phyloP scores from a whole-genome alignment of 2,888 invertebrate species.

The Epistrophella euchroma region DNA sequence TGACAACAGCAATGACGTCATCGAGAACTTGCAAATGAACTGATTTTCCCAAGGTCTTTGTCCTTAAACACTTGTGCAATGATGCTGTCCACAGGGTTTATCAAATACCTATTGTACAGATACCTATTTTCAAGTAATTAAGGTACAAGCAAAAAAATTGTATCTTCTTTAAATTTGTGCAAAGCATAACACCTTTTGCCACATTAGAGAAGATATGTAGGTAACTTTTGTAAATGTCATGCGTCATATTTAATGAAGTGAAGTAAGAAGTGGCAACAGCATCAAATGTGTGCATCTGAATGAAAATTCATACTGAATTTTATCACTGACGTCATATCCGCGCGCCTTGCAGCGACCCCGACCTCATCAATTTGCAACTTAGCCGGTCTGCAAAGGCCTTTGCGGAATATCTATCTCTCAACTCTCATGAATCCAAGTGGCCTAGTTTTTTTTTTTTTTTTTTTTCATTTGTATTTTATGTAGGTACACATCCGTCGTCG shows the following conservation, averaged over 20 bases:
- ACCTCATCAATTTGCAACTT: slow-evolving; percentile 41
- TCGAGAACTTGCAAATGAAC: slow-evolving; percentile 30
- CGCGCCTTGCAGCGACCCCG: slow-evolving; percentile 64
- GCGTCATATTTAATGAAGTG: slow-evolving; percentile 52
- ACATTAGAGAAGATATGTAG: background rate
- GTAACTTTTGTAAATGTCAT: slow-evolving; percentile 34
- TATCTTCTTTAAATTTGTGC: slow-evolving; percentile 9
- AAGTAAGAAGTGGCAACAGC: slow-evolving; percentile 19
- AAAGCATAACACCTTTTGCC: background rate
- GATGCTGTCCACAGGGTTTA: background rate
- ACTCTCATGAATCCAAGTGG: slow-evolving; percentile 57
- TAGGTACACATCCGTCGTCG: slow-evolving; percentile 9
- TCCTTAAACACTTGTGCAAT: slow-evolving; percentile 19
- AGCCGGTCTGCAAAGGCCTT: slow-evolving; percentile 67
- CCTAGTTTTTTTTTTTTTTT: slow-evolving; percentile 50
- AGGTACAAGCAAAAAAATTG: background rate
- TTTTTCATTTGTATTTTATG: slow-evolving; percentile 8
- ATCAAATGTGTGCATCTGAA: slow-evolving; percentile 59
- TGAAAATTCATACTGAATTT: slow-evolving; percentile 68
- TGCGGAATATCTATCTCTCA: slow-evolving; percentile 39
- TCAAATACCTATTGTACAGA: slow-evolving; percentile 15
- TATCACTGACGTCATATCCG: slow-evolving; percentile 68
- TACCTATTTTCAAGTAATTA: slow-evolving; percentile 24
- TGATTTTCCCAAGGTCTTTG: slow-evolving; percentile 41
- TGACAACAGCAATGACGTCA: slow-evolving; percentile 65